A percentile compares a stretch with the other conserved stretches of the same genome.
Evolutionary conservation across 2,113 vertebrate species (phyloP).

Genomic region (Platycercus adscitus): DNA sequence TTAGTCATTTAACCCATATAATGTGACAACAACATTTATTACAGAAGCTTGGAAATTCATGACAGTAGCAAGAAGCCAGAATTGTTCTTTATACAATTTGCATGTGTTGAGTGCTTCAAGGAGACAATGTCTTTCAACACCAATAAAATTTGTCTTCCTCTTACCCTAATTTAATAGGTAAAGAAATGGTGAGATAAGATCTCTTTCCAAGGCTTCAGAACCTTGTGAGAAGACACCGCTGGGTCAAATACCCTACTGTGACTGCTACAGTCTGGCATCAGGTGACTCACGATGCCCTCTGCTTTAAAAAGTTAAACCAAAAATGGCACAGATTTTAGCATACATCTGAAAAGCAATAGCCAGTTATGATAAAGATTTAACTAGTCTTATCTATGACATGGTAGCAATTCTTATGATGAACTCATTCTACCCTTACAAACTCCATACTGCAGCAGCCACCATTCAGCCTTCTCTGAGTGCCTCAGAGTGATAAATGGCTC

Average conservation of each 20-base stretch:
- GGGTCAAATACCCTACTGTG: background rate
- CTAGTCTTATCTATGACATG: background rate
- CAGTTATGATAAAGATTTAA: background rate
- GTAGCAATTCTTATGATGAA: background rate
- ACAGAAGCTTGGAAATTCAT: background rate
- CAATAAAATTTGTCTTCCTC: background rate
- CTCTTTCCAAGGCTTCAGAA: background rate
- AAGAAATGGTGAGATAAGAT: background rate
- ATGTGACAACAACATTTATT: constrained; percentile 70
- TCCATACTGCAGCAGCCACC: background rate
- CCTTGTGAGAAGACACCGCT: background rate
- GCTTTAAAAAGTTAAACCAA: background rate
- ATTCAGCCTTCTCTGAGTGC: background rate
- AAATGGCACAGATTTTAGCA: background rate
- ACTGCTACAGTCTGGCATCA: background rate
- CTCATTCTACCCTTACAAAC: background rate
- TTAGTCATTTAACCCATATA: constrained; percentile 67
- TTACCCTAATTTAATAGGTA: background rate
- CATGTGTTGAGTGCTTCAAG: constrained; percentile 34
- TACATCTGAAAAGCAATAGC: background rate
- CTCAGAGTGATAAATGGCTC: background rate
- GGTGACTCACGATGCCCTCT: background rate
- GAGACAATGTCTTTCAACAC: constrained; percentile 3
- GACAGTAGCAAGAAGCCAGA: constrained; percentile 55
- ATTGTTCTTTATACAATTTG: constrained; percentile 21